These are phyloP conservation scores for Formica selysi DNA, from an alignment of 1,140 invertebrate genomes.

Conservation along the genomic window DNA sequence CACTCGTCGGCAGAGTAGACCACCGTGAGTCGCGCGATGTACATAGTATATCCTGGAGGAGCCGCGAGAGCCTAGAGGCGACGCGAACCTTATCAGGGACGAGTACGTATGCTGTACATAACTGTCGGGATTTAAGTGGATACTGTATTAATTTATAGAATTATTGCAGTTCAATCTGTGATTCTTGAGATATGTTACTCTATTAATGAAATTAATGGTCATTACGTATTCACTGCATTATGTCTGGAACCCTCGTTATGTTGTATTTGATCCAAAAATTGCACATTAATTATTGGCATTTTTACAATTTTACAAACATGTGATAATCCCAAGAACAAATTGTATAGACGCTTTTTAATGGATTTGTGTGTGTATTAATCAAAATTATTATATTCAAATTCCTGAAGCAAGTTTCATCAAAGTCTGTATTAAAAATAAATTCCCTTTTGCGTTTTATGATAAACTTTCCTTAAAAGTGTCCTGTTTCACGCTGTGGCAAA, in stretches of 20 bases:
- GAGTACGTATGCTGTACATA: slow-evolving; percentile 21
- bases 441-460: background rate
- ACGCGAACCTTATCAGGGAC: slow-evolving; percentile 45
- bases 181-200: slow-evolving; percentile 35
- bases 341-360: background rate
- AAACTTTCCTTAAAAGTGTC: background rate
- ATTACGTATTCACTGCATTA: background rate
- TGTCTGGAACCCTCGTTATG: background rate
- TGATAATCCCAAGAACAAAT: background rate
- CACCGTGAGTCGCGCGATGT: slow-evolving; percentile 51
- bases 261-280: slow-evolving; percentile 8
- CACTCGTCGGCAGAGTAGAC: slow-evolving; percentile 43
- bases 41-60: slow-evolving; percentile 17
- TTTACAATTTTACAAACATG: background rate
- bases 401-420: slow-evolving; percentile 5
- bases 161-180: slow-evolving; percentile 40
- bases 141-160: slow-evolving; percentile 49
- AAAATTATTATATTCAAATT: slow-evolving; percentile 16
- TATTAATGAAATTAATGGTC: slow-evolving; percentile 27
- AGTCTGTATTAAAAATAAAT: background rate
- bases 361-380: background rate
- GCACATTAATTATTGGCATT: background rate
- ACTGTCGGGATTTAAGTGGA: slow-evolving; percentile 28
- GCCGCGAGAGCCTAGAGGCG: slow-evolving; percentile 38
- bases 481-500: slow-evolving; percentile 19